A percentile compares a stretch with the other conserved stretches of the same genome.
These are phyloP conservation scores for Rynchops niger DNA, from an alignment of 2,113 vertebrate species.

Conservation along the genomic window DNA sequence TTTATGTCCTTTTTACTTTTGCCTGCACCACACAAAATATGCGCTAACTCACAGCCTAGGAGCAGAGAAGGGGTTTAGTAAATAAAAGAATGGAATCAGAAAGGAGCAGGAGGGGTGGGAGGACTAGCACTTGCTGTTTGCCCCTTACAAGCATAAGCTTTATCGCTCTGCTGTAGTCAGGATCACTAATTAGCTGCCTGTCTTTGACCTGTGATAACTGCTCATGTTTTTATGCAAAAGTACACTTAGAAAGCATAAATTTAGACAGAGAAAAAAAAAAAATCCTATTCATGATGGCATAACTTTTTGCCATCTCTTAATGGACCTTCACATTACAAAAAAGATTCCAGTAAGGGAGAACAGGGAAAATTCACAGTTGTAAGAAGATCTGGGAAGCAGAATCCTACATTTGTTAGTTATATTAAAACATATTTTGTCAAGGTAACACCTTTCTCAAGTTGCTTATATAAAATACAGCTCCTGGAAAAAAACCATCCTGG, in stretches of 20 bases:
- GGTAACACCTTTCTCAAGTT: not conserved
- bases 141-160: not conserved
- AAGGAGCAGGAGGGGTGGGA: not conserved
- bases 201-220: not conserved
- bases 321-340: not conserved
- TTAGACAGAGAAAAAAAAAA: not conserved
- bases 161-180: not conserved
- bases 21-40: not conserved
- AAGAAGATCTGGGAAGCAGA: not conserved
- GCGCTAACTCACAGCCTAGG: not conserved
- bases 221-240: not conserved
- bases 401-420: not conserved
- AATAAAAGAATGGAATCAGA: not conserved
- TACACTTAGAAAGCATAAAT: not conserved
- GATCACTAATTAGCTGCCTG: not conserved
- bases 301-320: not conserved
- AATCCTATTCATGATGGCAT: fast-evolving
- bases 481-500: not conserved
- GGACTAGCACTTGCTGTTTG: not conserved
- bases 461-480: not conserved
- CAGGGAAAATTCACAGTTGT: not conserved
- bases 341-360: not conserved
- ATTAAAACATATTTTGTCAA: not conserved
- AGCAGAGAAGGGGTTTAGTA: not conserved
- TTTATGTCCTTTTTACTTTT: not conserved